Evolutionary conservation across 2,888 invertebrate species (phyloP), one percentile per base, ranked within the genome.

Genomic region (Macrosiphum euphorbiae): DNA sequence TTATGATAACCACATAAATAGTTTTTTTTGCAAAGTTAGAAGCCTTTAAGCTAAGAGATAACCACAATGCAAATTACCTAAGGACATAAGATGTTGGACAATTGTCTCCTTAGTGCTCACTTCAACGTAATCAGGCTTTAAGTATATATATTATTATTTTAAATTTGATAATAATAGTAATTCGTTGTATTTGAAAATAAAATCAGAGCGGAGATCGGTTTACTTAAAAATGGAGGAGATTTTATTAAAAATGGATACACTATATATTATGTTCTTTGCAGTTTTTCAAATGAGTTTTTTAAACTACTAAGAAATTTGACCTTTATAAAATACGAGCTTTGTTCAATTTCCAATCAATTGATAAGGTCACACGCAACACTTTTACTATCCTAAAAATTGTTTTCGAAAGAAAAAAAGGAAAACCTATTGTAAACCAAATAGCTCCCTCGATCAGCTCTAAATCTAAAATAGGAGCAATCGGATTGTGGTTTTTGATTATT

Each of bases 261-360:
- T 78, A 78, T 35, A 78, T 35, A 78, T 78, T 78, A 78, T 35
- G 78, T 35, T 78, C 78, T 78, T 78, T 78, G 35, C 35, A 78
- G 78, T 78, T 78, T 78, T 78, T 20, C 78, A 8, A 78, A 78
- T 78, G 35, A 78, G 35, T 78, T 78, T 35, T 35, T 78, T 78
- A 78, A 78, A 35, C 35, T 78, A 35, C 78, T 78, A 78, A 35
- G 78, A 35, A 78, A 78, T 78, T 78, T 78, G 78, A 78, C 78
- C 78, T 78, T 78, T 35, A 35, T 78, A 78, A 78, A 78, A 78
- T 78, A 78, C 20, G 78, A 78, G 35, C 78, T 78, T 78, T 78
- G 78, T 78, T 78, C 78, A 78, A 35, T 78, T 35, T 20, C 78
- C 78, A 78, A 78, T 78, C 78, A 78, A 78, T 78, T 78, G 78